Percentiles rank a stretch among this genome's conserved stretches.
Conservation (phyloP, 1,140 invertebrate species). For the Drosophila aff. region DNA sequence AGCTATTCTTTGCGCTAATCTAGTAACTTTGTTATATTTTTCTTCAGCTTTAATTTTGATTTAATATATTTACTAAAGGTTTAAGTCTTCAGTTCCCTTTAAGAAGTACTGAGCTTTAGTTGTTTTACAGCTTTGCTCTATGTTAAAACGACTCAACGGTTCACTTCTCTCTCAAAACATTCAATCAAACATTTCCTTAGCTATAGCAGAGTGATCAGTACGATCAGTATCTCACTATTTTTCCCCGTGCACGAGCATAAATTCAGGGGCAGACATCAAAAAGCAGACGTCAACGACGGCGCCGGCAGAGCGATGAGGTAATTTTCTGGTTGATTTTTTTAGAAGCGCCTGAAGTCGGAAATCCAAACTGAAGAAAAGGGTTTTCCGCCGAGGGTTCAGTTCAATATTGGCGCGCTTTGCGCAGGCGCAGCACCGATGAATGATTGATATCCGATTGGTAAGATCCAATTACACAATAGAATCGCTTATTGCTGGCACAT, state of each 20-base stretch:
- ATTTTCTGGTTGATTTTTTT: slow-evolving; percentile 65
- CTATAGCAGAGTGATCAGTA: neutral
- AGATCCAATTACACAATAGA: slow-evolving; percentile 66
- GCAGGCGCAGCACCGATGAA: slow-evolving; percentile 49
- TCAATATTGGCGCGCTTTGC: slow-evolving; percentile 25
- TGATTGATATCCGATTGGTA: slow-evolving; percentile 15
- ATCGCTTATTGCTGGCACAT: slow-evolving; percentile 55
- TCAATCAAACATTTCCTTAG: neutral
- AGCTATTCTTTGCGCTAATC: too few relatives aligned
- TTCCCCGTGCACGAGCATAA: slow-evolving; percentile 47
- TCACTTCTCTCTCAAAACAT: neutral
- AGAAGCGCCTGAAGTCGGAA: slow-evolving; percentile 14
- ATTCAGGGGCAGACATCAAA: slow-evolving; percentile 75
- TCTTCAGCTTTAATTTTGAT: too few relatives aligned
- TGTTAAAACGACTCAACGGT: neutral
- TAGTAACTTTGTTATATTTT: too few relatives aligned
- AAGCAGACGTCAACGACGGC: slow-evolving; percentile 49
- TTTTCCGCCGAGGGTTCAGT: slow-evolving; percentile 23
- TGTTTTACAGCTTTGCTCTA: neutral
- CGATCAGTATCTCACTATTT: slow-evolving; percentile 5
- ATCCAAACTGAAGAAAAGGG: slow-evolving; percentile 30
- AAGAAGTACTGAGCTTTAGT: neutral
- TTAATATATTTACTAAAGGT: too few relatives aligned
- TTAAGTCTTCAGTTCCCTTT: neutral
- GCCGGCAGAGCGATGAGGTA: slow-evolving; percentile 76